Evolutionary conservation across 2,888 invertebrate species (phyloP), one percentile per base, ranked within the genome.

Genomic region (Uropetala carovei): DNA sequence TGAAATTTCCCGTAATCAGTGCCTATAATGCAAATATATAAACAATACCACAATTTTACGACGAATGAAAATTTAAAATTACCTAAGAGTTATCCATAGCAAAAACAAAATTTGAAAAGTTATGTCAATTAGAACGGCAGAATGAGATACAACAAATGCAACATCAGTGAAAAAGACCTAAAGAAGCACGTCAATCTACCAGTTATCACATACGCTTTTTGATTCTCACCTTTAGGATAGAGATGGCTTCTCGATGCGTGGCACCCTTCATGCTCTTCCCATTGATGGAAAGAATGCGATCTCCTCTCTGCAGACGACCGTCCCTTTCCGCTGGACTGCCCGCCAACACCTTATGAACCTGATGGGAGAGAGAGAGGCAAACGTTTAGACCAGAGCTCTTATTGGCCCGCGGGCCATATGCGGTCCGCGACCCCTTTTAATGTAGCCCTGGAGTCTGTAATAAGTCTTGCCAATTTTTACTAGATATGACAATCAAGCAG

Each of bases 281-380:
- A 95, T 99, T 99, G 93, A 99, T 98, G 94, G 98, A 98, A 93
- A 98, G 95, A 93, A 99, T 97, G 95, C 98, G 97, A 94, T 98
- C 98, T 22, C 99, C 98, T 94, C 98, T 97, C 95, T 97, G 97
- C 89, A 99, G 96, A 92, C 97, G 96, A 10, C 99, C 99, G 94
- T 98, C 98, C 94, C 97, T 97, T 94, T 98, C 98, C 82, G 98
- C 98, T 92, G 98, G 97, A 94, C 98, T 98, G 93, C 98, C 98
- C 92, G 97, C 96, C 94, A 98, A 95, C 92, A 99, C 98, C 95
- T 98, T 97, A 95, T 98, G 98, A 93, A 99, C 97, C 98, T 98
- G 94, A 57, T 5, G 57, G 83, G 18, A 4, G 18, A 18, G 60
- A 85, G 43, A 59, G 22, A 5, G 43, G 5, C 43, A 43, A 43